These are phyloP conservation scores for Tragelaphus eurycerus DNA, from an alignment of 2,797 vertebrate species.

Conservation along the genomic window DNA sequence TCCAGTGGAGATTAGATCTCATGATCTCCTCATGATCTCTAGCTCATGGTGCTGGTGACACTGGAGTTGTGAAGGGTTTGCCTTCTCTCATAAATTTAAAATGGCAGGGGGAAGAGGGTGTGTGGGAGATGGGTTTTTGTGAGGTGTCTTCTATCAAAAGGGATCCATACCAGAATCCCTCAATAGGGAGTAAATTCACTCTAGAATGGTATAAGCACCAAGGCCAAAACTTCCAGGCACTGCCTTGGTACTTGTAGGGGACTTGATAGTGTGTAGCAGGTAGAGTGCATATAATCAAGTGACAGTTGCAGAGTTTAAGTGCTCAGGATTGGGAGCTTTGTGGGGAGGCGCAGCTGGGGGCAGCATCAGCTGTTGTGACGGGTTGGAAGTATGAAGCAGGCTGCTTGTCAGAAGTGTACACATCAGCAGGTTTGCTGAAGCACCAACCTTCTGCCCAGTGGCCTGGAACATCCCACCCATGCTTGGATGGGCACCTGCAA, in stretches of 20 bases:
- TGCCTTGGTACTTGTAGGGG: not conserved
- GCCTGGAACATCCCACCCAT: not conserved
- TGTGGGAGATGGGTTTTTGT: not conserved
- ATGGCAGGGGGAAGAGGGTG: not conserved
- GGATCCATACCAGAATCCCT: not conserved
- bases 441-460: not conserved
- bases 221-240: not conserved
- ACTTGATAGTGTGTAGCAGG: not conserved
- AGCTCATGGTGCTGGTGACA: not conserved
- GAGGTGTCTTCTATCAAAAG: not conserved
- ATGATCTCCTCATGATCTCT: not conserved
- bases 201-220: not conserved
- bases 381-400: not conserved
- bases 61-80: not conserved
- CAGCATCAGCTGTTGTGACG: not conserved
- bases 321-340: not conserved
- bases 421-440: slow-evolving; percentile 23
- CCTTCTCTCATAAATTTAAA: slow-evolving; percentile 30
- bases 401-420: not conserved
- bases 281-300: not conserved
- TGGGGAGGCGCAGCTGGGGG: not conserved
- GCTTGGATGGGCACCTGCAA: slow-evolving; percentile 17
- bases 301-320: not conserved
- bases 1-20: not conserved
- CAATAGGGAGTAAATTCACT: not conserved